Conservation (phyloP, 2,113 vertebrate species). For the Hippocampus zosterae region DNA sequence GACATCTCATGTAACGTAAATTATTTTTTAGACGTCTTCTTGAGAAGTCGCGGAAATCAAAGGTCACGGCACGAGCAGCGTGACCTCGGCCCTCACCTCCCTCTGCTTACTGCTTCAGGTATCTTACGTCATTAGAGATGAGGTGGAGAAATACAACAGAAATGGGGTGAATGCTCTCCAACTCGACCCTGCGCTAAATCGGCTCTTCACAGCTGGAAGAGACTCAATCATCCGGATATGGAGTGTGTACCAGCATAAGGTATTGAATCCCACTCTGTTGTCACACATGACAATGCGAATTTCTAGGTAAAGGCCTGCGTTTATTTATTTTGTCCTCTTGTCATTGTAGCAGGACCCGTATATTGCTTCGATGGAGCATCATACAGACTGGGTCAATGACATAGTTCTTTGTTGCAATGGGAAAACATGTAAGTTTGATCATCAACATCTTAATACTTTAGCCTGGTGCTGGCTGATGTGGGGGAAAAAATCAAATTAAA, state of each 20-base stretch:
- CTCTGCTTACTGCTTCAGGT: slow-evolving; percentile 71
- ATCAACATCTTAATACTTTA: neutral
- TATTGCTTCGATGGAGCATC: slow-evolving; percentile 98
- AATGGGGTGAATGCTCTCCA: slow-evolving; percentile 97
- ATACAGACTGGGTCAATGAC: slow-evolving; percentile 98
- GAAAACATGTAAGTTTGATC: slow-evolving; percentile 87
- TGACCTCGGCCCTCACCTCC: neutral
- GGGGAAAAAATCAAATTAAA: too few relatives aligned
- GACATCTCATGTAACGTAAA: neutral
- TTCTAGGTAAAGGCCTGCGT: neutral
- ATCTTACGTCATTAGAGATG: slow-evolving; percentile 97
- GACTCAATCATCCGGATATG: slow-evolving; percentile 99
- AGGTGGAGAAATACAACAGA: slow-evolving; percentile 96
- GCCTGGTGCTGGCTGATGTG: too few relatives aligned
- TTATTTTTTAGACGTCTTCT: neutral
- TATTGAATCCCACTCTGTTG: slow-evolving; percentile 41
- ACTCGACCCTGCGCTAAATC: slow-evolving; percentile 88
- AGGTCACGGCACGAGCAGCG: neutral
- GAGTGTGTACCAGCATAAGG: slow-evolving; percentile 98
- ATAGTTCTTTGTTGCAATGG: slow-evolving; percentile 97
- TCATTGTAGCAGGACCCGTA: slow-evolving; percentile 90
- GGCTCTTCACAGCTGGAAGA: slow-evolving; percentile 93
- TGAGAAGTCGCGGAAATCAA: neutral
- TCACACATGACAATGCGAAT: neutral
- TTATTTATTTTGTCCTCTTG: neutral